phyloP scores from a whole-genome alignment of 2,888 invertebrate species.

The Tubulanus polymorphus region DNA sequence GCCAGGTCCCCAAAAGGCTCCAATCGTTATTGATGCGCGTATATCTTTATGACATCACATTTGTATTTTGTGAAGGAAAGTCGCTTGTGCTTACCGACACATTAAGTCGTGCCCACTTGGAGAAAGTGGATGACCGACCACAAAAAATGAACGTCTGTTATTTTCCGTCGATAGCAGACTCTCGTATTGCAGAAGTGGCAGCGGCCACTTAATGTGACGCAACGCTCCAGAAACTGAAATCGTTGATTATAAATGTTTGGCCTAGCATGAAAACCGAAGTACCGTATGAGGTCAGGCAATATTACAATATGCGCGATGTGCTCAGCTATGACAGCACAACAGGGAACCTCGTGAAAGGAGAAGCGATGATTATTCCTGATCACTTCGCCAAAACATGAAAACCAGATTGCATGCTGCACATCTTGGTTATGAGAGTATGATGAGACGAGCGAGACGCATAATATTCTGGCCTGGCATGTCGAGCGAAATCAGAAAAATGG shows the following conservation, averaged over 20 bases:
- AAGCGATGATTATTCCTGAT: slow-evolving; percentile 10
- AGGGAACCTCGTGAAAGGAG: slow-evolving; percentile 13
- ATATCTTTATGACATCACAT: slow-evolving; percentile 5
- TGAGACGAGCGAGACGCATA: slow-evolving; percentile 7
- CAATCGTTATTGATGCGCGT: slow-evolving; percentile 7
- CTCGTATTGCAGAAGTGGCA: background rate
- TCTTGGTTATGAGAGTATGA: slow-evolving; percentile 14
- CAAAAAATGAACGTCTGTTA: background rate
- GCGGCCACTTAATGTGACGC: slow-evolving; percentile 6
- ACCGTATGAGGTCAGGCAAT: slow-evolving; percentile 2
- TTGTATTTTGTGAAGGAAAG: background rate
- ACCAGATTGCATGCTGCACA: slow-evolving; percentile 14
- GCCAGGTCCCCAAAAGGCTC: slow-evolving; percentile 5
- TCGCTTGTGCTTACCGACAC: slow-evolving; percentile 6
- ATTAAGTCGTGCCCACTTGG: slow-evolving; percentile 8
- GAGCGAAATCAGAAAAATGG: background rate
- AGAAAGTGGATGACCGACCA: background rate
- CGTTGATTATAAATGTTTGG: slow-evolving; percentile 7
- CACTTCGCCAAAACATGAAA: slow-evolving; percentile 9
- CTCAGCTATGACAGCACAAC: slow-evolving; percentile 5
- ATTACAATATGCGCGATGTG: slow-evolving; percentile 9
- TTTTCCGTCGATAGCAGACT: slow-evolving; percentile 4
- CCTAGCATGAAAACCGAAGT: slow-evolving; percentile 6
- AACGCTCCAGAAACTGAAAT: background rate
- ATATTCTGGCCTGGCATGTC: slow-evolving; percentile 12